Percentiles rank a stretch among this genome's conserved stretches.
phyloP scores from a whole-genome alignment of 2,888 invertebrate species.

The Rhorus exstirpatorius region DNA sequence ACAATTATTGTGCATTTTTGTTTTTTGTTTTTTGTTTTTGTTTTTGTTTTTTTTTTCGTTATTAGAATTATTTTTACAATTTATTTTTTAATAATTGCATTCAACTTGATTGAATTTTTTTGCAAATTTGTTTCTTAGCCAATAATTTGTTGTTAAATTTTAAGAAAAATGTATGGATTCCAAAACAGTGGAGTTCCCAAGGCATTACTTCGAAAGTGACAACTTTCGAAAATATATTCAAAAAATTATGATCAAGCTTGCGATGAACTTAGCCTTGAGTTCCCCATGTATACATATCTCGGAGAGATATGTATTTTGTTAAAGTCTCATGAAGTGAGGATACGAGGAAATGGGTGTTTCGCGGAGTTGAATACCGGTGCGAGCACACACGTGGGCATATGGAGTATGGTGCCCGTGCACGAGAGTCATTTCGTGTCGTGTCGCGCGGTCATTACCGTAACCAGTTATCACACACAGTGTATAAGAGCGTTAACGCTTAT shows the following conservation, averaged over 20 bases:
- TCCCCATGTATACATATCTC: slow-evolving; percentile 11
- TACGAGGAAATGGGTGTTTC: slow-evolving; percentile 68
- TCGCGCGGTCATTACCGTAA: slow-evolving; percentile 73
- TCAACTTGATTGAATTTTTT: too few species aligned
- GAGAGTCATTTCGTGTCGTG: slow-evolving; percentile 74
- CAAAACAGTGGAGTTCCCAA: background rate
- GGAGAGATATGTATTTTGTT: slow-evolving; percentile 27
- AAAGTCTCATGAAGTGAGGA: slow-evolving; percentile 50
- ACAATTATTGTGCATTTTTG: too few species aligned
- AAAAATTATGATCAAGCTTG: background rate
- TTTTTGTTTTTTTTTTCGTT: too few species aligned
- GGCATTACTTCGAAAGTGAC: background rate
- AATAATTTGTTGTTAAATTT: background rate
- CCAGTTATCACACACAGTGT: slow-evolving; percentile 72
- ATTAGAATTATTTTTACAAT: background rate
- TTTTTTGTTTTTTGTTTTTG: too few species aligned
- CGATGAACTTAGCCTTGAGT: background rate
- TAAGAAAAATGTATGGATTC: background rate
- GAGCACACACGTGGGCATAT: slow-evolving; percentile 40
- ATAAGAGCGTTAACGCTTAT: slow-evolving; percentile 72
- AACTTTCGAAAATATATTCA: background rate
- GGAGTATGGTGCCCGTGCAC: slow-evolving; percentile 46
- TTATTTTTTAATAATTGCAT: background rate
- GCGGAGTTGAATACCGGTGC: slow-evolving; percentile 52
- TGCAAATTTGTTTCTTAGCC: background rate